Evolutionary conservation across 2,888 invertebrate genomes (phyloP).

Genomic region (Schizotus pectinicornis): DNA sequence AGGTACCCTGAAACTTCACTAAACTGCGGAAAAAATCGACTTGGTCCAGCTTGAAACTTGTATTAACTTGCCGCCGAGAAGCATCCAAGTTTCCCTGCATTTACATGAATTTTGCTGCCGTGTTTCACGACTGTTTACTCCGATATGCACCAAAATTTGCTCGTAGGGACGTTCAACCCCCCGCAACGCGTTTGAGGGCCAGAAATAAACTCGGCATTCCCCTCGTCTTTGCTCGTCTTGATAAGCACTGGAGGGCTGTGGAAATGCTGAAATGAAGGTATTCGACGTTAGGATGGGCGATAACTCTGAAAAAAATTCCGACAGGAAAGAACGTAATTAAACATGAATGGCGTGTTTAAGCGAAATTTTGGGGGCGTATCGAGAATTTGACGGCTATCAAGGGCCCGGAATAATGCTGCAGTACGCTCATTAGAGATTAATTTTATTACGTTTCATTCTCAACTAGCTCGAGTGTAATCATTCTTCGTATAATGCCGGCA

Average conservation of each 20-base stretch:
- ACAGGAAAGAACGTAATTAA: constrained; percentile 13
- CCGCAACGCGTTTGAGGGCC: too few relatives aligned
- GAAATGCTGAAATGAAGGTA: constrained; percentile 1
- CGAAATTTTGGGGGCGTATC: constrained; percentile 15
- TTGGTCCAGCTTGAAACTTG: constrained; percentile 1
- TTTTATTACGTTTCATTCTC: constrained; percentile 23
- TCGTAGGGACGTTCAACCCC: too few relatives aligned
- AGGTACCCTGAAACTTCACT: constrained; percentile 6
- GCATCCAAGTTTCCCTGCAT: not conserved
- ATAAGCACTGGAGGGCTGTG: not conserved
- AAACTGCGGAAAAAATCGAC: constrained; percentile 19
- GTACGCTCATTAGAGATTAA: constrained; percentile 17
- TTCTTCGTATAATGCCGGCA: constrained; percentile 13
- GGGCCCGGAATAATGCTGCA: not conserved
- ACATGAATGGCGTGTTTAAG: constrained; percentile 6
- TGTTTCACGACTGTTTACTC: too few relatives aligned
- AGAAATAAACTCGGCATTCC: not conserved
- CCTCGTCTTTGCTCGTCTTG: not conserved
- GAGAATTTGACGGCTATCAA: constrained; percentile 13
- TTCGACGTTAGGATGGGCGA: too few relatives aligned
- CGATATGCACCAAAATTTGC: too few relatives aligned
- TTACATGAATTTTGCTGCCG: not conserved
- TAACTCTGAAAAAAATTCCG: not conserved
- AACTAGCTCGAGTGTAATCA: constrained; percentile 15
- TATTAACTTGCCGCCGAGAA: not conserved